Base-by-base conservation (phyloP, 2,888 invertebrate genomes). In the Leptinotarsa haldemani region DNA sequence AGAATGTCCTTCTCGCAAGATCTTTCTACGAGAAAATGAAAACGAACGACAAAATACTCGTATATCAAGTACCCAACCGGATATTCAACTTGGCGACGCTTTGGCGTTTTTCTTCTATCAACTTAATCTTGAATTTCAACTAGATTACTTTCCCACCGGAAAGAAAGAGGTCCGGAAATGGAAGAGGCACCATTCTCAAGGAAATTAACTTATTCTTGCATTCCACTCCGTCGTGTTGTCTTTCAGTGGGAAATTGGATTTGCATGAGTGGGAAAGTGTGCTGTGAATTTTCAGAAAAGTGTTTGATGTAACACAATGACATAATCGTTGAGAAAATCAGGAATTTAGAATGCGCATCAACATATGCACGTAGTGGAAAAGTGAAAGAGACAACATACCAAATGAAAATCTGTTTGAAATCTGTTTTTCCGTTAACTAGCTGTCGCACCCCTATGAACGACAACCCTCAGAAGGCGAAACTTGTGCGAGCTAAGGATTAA, bases 171-270 rank as follows among this genome's bases (percentile, higher is more conserved):
- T n/a, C 30, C 30, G 30, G 61, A 61, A 61, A 30, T 56, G 25
- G 4, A 61, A 30, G 16, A 61, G n/a, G 30, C 61, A 61, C 16
- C 61, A 15, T 16, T 22, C 61, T 61, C 30, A 13, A n/a, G 61
- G 61, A 61, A 61, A 61, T 61, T 61, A 25, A 61, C 61, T 61
- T 15, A 61, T 61, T 61, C 61, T 30, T 30, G 61, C 61, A 25
- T 16, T 61, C 58, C 16, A 7, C 61, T 61, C 16, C 30, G 16
- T 30, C n/a, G 15, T 15, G 61, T 61, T 30, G 15, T 25, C 61
- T 30, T 30, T 61, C 61, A 30, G 25, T 61, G 61, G 61, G 30
- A 61, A 61, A 61, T 61, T 61, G 61, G 61, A 30, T 61, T 61
- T 61, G 30, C 2, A 16, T 30, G 25, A 61, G 15, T 20, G 0